Base-by-base conservation (phyloP, 2,888 invertebrate genomes). In the Leptinotarsa juncta region DNA sequence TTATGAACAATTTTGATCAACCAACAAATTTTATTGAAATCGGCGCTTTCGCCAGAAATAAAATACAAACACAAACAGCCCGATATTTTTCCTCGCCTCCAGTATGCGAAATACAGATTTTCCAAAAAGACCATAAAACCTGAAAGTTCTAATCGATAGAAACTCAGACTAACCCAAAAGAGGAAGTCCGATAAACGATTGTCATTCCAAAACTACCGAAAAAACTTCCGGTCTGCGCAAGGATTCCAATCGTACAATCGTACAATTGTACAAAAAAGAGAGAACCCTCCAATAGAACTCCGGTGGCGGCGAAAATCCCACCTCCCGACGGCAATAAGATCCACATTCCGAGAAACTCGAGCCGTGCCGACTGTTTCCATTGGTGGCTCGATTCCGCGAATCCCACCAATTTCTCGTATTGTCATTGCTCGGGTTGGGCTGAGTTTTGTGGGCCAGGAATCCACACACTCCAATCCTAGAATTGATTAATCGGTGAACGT, bases 401-500 rank as follows among this genome's bases (percentile, higher is more conserved):
- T 87, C 86, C 85, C 83, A 82, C 84, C 83, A 85, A 87, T 87
- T 88, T 88, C 87, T 87, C 86, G 83, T 85, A 87, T 88, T 87
- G 87, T 87, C 87, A 88, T 87, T 88, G 86, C 84, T 81, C 82
- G 81, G 80, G 81, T 80, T 81, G 81, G 79, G 76, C 71, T 57
- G 78, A 16, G 51, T 51, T 15, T 68, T 78, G 80, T 78, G 80
- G 81, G 78, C 73, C 70, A 55, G 70, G 85, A 85, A 86, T 86
- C 86, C 86, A 86, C 87, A 86, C 86, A 87, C 86, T 87, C 87
- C 87, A 87, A 87, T 87, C 48, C 65, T 72, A 57, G 51, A 67
- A 70, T 70, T 69, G 70, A 65, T 70, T 26, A 68, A 68, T 53
- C 55, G 32, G n/a, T 7, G 62, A 62, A 62, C 32, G 42, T 62